phyloP scores from a whole-genome alignment of 2,797 vertebrate genomes.

The Hydrolagus colliei region DNA sequence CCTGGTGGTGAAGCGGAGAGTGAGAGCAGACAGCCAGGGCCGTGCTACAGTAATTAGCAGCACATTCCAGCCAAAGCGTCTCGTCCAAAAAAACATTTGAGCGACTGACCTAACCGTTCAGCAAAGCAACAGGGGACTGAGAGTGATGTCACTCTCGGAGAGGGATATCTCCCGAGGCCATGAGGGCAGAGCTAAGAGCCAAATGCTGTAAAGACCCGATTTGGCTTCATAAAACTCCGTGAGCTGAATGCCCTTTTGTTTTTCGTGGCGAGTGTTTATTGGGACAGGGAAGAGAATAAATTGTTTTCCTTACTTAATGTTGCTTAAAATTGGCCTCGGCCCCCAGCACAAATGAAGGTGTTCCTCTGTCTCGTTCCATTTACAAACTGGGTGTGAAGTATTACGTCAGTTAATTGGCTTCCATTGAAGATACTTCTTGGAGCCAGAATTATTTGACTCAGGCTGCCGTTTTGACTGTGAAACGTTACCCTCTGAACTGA shows the following conservation, averaged over 20 bases:
- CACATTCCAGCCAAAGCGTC: background rate
- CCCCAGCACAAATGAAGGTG: constrained; percentile 16
- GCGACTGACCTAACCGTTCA: constrained; percentile 1
- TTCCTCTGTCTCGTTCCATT: constrained; percentile 17
- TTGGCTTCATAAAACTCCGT: constrained; percentile 5
- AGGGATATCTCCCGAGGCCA: background rate
- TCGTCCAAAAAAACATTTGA: constrained; percentile 1
- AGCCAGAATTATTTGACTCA: background rate
- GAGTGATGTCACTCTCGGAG: constrained; percentile 10
- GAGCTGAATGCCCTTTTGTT: constrained; percentile 21
- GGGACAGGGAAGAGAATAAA: constrained; percentile 25
- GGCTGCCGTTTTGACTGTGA: background rate
- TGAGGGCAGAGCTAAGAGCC: background rate
- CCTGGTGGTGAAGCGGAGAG: background rate
- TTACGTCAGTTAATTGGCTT: constrained; percentile 31
- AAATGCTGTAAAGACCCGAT: background rate
- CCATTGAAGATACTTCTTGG: background rate
- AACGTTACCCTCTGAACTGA: too few relatives aligned
- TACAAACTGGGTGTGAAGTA: constrained; percentile 27
- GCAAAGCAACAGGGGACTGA: background rate
- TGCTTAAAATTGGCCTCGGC: constrained; percentile 23
- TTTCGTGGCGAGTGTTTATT: constrained; percentile 1
- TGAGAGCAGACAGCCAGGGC: background rate
- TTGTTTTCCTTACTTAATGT: constrained; percentile 27
- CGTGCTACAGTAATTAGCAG: background rate